Evolutionary conservation across 2,797 vertebrate genomes (phyloP), one percentile per base, ranked within the genome.

Genomic region (Harpagifer antarcticus): DNA sequence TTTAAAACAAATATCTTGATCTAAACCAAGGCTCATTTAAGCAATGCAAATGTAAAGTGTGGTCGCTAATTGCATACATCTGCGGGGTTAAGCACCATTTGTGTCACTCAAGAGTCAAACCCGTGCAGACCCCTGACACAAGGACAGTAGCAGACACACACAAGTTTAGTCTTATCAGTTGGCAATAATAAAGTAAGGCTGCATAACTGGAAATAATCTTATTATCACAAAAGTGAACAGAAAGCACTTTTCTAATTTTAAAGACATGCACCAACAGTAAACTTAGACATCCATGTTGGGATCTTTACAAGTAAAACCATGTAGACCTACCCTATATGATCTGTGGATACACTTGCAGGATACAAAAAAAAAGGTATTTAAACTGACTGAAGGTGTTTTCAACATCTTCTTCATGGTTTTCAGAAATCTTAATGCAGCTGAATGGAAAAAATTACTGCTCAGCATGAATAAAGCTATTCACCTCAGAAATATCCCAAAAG

Each of bases 61-160:
- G 68, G 8, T 81, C 42, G 59, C 73, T 91, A 88, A 91, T 92
- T 90, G 77, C 33, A 69, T 64, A 74, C 90, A 93, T 93, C 82
- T 94, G 93, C 57, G 56, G 60, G 12, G 71, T 50, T 17, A n/a
- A 71, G 53, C 52, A 10, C 27, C 40, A 11, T 64, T 64, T 87
- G 78, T 85, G 75, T 68, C 4, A 43, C 3, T 17, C 20, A 52
- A 44, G 40, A 68, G 64, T 52, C 57, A 12, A 69, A 74, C 56
- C 53, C 0, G 56, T 71, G 76, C 55, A 75, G 60, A 78, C 2
- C 63, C 45, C 15, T 37, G 19, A 49, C 43, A 15, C 48, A 37
- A 17, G 45, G 61, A 53, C 62, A n/a, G 47, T 2, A 31, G 52
- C 80, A 74, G 50, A 79, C 27, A 3, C 7, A 23, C 45, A 65